Evolutionary conservation across 2,113 vertebrate species (phyloP), one percentile per base, ranked within the genome.

Genomic region (Cynocephalus volans): DNA sequence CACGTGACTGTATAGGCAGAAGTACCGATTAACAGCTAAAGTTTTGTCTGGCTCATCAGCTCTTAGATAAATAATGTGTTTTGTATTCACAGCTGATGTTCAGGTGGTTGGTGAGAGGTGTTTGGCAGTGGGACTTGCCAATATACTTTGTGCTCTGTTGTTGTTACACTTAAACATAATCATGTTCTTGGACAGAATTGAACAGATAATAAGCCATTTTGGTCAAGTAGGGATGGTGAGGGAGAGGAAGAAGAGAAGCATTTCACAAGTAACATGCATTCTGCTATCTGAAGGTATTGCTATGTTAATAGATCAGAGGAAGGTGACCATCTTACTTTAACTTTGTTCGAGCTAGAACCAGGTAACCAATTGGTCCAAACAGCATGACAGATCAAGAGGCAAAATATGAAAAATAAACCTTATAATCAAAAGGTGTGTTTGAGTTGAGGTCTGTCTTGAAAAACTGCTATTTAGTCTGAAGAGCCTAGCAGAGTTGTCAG

Each of bases 271-370:
- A 62, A 56, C 8, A 33, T 60, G 4, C 72, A 52, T 52, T 23
- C 48, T 65, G 19, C 36, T 73, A 23, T 90, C 77, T 85, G 73
- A 88, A 33, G 33, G 54, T 60, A 64, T 76, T 84, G 8, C 23
- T 33, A 9, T 60, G 69, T 72, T 88, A 89, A n/a, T 36, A 90
- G 62, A 79, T 67, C 67, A 91, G 56, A 85, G 31, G 10, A 93
- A 85, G 93, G 45, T 21, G 50, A 72, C 28, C 18, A 6, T 41
- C 28, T 60, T 83, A 72, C 11, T 67, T 82, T 84, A 58, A 50
- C 36, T 76, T 94, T 73, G 41, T 76, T 93, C 36, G 73, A 54
- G 45, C 83, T 54, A 92, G n/a, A 2, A 76, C 56, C 73, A 93
- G 50, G 64, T 21, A 88, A 60, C 23, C 5, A 17, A 50, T 69